Percentiles rank a stretch among this genome's conserved stretches.
Conservation (phyloP, 2,888 invertebrate genomes). For the Litoditis marina region DNA sequence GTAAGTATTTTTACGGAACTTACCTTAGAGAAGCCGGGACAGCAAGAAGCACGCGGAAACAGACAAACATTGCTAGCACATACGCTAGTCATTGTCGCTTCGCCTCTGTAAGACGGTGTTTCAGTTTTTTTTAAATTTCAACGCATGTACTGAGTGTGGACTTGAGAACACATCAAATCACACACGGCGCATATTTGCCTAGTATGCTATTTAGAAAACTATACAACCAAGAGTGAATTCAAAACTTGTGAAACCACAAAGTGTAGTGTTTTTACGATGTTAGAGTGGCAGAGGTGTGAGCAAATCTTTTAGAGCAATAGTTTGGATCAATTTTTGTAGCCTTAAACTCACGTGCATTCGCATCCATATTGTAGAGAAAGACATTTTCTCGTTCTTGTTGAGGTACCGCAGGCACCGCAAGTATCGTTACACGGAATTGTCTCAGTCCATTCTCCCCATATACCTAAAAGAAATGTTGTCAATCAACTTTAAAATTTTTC, state of each 20-base stretch:
- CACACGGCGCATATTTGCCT: no score
- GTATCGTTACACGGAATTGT: constrained; percentile 35
- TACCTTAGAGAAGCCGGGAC: constrained; percentile 26
- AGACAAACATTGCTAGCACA: constrained; percentile 29
- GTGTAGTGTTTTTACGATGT: no score
- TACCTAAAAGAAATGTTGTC: constrained; percentile 19
- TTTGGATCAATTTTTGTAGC: no score
- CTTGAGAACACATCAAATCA: no score
- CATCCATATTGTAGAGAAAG: constrained; percentile 41
- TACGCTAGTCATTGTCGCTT: constrained; percentile 2
- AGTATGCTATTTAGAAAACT: no score
- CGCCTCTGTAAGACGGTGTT: constrained; percentile 21
- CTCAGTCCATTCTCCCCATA: constrained; percentile 44
- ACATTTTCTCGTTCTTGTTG: constrained; percentile 29
- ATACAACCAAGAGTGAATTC: no score
- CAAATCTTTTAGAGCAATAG: no score
- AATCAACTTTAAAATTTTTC: no score
- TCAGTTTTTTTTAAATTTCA: not conserved
- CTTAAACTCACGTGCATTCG: constrained; percentile 35
- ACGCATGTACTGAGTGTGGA: no score
- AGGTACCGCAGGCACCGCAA: constrained; percentile 42
- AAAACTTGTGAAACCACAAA: no score
- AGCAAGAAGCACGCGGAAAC: constrained; percentile 39
- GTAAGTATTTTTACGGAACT: constrained; percentile 1
- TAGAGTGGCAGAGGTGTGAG: no score